Evolutionary conservation across 2,888 invertebrate species (phyloP).

Genomic region (Lasius fuliginosus): DNA sequence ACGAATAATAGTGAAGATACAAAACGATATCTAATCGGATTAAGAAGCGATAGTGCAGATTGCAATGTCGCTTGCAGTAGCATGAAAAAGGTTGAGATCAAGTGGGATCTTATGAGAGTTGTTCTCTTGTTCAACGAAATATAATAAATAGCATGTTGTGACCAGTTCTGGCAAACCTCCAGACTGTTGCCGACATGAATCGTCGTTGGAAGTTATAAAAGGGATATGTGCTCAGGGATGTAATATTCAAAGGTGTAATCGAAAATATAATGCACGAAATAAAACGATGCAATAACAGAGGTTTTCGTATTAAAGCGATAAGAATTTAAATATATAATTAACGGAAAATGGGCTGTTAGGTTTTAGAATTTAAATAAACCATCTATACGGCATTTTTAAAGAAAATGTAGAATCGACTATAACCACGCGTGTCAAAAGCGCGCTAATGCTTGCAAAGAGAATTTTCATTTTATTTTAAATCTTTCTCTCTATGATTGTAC

Average conservation of each 20-base stretch:
- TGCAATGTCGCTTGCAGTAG: slow-evolving; percentile 62
- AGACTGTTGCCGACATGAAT: slow-evolving; percentile 64
- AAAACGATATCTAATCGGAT: slow-evolving; percentile 32
- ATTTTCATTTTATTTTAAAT: slow-evolving; percentile 5
- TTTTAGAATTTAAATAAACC: background rate
- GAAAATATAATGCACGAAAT: background rate
- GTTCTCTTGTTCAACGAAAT: slow-evolving; percentile 64
- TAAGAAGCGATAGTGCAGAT: slow-evolving; percentile 47
- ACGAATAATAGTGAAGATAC: background rate
- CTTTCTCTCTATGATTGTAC: background rate
- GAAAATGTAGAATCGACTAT: background rate
- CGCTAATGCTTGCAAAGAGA: background rate
- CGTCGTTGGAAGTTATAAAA: slow-evolving; percentile 59
- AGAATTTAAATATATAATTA: background rate
- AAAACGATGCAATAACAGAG: background rate
- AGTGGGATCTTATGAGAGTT: slow-evolving; percentile 60
- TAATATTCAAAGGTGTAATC: slow-evolving; percentile 13
- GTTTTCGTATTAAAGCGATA: background rate
- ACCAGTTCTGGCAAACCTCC: slow-evolving; percentile 60
- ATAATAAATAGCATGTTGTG: slow-evolving; percentile 69
- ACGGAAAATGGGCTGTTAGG: no score
- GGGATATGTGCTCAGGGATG: slow-evolving; percentile 11
- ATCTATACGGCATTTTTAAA: background rate
- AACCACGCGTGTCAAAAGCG: background rate
- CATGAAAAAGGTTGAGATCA: slow-evolving; percentile 42